A percentile compares a stretch with the other conserved stretches of the same genome.
Conservation (phyloP, 1,140 invertebrate genomes). For the Hestina assimilis region DNA sequence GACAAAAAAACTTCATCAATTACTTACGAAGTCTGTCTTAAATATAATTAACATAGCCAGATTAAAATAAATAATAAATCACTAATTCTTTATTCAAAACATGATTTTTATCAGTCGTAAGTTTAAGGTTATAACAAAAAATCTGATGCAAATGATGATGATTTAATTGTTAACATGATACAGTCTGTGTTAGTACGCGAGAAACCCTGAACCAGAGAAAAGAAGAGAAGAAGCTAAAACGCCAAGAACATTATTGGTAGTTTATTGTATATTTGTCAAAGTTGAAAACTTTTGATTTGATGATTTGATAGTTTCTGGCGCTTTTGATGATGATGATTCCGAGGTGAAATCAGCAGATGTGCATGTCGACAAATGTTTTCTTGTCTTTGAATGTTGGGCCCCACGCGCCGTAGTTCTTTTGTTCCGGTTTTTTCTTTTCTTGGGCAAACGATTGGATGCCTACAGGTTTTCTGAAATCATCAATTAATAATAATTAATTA, state of each 20-base stretch:
- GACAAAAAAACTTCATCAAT: too few species aligned
- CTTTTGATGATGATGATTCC: slow-evolving; percentile 41
- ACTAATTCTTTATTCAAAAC: slow-evolving; percentile 14
- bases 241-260: slow-evolving; percentile 36
- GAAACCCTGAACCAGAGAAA: slow-evolving; percentile 42
- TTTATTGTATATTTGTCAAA: slow-evolving; percentile 33
- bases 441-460: slow-evolving; percentile 26
- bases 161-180: slow-evolving; percentile 64
- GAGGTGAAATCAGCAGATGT: slow-evolving; percentile 78
- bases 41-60: too few species aligned
- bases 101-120: slow-evolving; percentile 16
- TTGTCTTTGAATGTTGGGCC: slow-evolving; percentile 86
- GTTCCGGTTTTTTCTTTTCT: slow-evolving; percentile 57
- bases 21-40: too few species aligned
- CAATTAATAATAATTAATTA: not conserved
- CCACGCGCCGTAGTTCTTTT: slow-evolving; percentile 82
- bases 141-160: slow-evolving; percentile 48
- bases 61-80: slow-evolving; percentile 18
- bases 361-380: slow-evolving; percentile 84
- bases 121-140: slow-evolving; percentile 51
- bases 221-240: slow-evolving; percentile 41
- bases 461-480: slow-evolving; percentile 58
- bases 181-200: slow-evolving; percentile 49
- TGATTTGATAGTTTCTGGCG: slow-evolving; percentile 35
- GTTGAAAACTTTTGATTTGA: slow-evolving; percentile 29